Base-by-base conservation (phyloP, 2,888 invertebrate genomes). In the Agrotis segetum region DNA sequence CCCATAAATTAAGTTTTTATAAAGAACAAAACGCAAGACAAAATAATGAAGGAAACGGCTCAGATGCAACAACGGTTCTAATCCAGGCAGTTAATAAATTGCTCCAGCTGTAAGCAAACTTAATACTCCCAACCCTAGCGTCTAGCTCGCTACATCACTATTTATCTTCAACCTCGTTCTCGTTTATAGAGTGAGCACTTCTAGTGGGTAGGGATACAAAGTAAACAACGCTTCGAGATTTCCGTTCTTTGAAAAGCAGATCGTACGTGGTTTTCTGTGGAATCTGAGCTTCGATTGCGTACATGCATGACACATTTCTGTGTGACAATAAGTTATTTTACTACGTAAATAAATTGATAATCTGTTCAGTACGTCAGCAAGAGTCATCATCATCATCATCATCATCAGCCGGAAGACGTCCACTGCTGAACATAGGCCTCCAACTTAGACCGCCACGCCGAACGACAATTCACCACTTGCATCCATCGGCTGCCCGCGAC, bases 81-180 rank as follows among this genome's bases (percentile, higher is more conserved):
- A 79, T 52, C 34, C 11, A 61, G 16, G 47, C 21, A 50, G 60
- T 61, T 72, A 73, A 73, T 75, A 46, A 79, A 75, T 75, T 63
- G 13, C 56, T 11, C 16, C 62, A 63, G 62, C 59, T 63, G 59
- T 62, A n/a, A 13, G 49, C 21, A 34, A 71, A 47, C 71, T 46
- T 40, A 34, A 62, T 53, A 52, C 17, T 29, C 50, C 4, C 72
- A 78, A 17, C 79, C 79, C 73, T 79, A 46, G n/a, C n/a, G n/a
- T 78, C 59, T 68, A 66, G 65, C 64, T 67, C 77, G 50, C 79
- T 63, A 65, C 59, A 68, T 71, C 67, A 79, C 82, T 71, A 78
- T 79, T 72, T 82, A 78, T 79, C 62, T 71, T 68, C 65, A 71
- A 66, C 40, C 60, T 50, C 53, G 24, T 53, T 77, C 71, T 24